Percentiles rank a stretch among this genome's conserved stretches.
phyloP scores from a whole-genome alignment of 1,140 invertebrate genomes.

The Homarus americanus region DNA sequence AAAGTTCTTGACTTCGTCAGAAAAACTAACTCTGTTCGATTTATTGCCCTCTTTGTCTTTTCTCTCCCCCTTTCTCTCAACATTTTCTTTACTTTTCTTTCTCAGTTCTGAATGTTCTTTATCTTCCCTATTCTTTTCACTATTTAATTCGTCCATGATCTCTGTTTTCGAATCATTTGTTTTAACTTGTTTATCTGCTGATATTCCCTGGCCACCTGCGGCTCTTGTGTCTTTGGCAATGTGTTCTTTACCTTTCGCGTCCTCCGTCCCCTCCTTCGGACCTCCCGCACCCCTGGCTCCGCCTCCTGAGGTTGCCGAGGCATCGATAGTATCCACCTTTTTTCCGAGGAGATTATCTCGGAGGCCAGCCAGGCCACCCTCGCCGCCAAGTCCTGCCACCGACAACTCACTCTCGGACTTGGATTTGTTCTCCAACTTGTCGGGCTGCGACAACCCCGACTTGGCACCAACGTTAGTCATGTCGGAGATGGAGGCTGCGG shows the following conservation, averaged over 20 bases:
- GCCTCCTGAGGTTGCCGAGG: background rate
- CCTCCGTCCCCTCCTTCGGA: background rate
- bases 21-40: slow-evolving; percentile 54
- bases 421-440: slow-evolving; percentile 63
- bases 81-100: slow-evolving; percentile 27
- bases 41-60: slow-evolving; percentile 28
- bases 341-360: slow-evolving; percentile 23
- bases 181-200: background rate
- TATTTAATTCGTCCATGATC: background rate
- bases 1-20: slow-evolving; percentile 48
- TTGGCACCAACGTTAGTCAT: slow-evolving; percentile 65
- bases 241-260: background rate
- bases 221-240: background rate
- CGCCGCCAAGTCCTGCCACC: slow-evolving; percentile 5
- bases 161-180: background rate
- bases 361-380: slow-evolving; percentile 8
- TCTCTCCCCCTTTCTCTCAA: slow-evolving; percentile 6
- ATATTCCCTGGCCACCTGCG: background rate
- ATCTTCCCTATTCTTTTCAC: background rate
- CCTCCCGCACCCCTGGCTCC: background rate
- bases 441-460: slow-evolving; percentile 43
- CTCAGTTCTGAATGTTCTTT: slow-evolving; percentile 9
- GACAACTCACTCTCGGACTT: slow-evolving; percentile 67
- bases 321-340: slow-evolving; percentile 5
- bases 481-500: slow-evolving; percentile 61